A percentile compares a stretch with the other conserved stretches of the same genome.
Conservation (phyloP, 2,113 vertebrate species). For the Nesospiza acunhae region DNA sequence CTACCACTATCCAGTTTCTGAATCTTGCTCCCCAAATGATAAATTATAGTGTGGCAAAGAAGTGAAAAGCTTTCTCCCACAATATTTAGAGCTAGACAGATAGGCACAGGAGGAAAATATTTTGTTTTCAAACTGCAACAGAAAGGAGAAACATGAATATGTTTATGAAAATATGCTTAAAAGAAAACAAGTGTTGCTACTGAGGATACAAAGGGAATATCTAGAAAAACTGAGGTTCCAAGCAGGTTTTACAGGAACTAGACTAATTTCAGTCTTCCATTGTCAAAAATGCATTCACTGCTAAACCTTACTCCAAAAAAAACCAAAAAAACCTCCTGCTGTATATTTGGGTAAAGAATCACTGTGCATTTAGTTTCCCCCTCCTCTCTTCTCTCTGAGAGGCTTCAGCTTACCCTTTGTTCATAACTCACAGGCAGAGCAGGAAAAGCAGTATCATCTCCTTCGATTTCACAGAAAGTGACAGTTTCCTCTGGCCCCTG, state of each 20-base stretch:
- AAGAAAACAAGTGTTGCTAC: background rate
- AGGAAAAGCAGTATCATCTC: constrained; percentile 76
- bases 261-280: background rate
- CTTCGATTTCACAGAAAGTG: constrained; percentile 81
- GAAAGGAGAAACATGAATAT: background rate
- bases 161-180: background rate
- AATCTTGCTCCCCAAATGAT: background rate
- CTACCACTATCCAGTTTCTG: background rate
- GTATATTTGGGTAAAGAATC: background rate
- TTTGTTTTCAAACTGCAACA: background rate
- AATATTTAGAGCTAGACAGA: background rate
- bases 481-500: constrained; percentile 76
- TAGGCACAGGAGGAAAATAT: background rate
- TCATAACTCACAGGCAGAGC: constrained; percentile 73
- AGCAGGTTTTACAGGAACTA: background rate
- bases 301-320: background rate
- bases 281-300: background rate
- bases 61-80: background rate
- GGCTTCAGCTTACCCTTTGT: background rate
- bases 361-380: fast-evolving
- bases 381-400: fast-evolving
- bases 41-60: background rate
- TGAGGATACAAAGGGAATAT: background rate
- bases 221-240: background rate
- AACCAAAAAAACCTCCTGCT: too few species aligned